Percentiles rank a stretch among this genome's conserved stretches.
Evolutionary conservation across 1,140 invertebrate genomes (phyloP).

Genomic region (Planococcus citri): DNA sequence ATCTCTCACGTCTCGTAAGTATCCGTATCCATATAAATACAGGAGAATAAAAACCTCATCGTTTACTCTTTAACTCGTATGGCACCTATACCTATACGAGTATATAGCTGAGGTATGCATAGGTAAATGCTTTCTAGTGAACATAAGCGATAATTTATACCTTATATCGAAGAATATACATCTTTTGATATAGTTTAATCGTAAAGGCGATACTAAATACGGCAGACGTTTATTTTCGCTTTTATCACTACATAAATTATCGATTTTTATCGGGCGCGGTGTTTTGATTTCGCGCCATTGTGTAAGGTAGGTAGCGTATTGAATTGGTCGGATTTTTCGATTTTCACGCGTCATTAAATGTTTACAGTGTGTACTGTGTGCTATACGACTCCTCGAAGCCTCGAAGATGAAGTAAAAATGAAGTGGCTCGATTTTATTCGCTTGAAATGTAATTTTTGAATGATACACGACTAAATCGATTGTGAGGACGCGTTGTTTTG

Average conservation of each 20-base stretch:
- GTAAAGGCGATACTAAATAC: background rate
- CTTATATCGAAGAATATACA: background rate
- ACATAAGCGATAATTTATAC: too few relatives aligned
- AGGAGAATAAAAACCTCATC: too few relatives aligned
- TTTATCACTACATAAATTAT: conserved; percentile 8
- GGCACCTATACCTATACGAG: too few relatives aligned
- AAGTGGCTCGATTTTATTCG: background rate
- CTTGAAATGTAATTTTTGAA: background rate
- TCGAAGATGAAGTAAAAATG: background rate
- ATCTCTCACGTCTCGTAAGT: too few relatives aligned
- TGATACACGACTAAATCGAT: background rate
- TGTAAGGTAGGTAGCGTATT: background rate
- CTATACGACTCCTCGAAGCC: too few relatives aligned
- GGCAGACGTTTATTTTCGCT: background rate
- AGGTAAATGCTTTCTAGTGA: too few relatives aligned
- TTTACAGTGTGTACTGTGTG: background rate
- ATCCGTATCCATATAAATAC: too few relatives aligned
- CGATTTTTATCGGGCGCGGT: background rate
- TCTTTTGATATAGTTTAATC: background rate
- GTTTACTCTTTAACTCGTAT: too few relatives aligned
- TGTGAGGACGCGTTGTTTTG: too few relatives aligned
- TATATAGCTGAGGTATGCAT: too few relatives aligned
- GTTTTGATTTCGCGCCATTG: background rate
- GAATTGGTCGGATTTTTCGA: background rate
- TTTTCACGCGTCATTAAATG: background rate